Conservation (phyloP, 2,113 vertebrate genomes). For the Prietella phreatophila region DNA sequence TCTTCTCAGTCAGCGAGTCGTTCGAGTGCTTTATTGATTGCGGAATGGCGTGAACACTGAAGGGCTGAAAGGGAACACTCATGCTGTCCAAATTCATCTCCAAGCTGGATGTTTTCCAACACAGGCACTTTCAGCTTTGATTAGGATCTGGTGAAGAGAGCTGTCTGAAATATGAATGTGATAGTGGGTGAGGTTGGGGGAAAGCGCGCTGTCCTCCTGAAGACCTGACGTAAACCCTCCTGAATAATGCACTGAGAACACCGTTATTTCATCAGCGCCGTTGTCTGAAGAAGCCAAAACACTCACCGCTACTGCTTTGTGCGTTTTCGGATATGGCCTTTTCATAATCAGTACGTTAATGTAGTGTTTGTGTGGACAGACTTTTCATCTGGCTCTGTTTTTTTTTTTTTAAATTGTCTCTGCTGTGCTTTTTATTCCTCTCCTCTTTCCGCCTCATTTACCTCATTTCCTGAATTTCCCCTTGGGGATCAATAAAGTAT, state of each 20-base stretch:
- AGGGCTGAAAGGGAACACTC: background rate
- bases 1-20: background rate
- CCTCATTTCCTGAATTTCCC: too few species aligned
- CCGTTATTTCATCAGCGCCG: background rate
- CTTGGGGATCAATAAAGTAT: too few species aligned
- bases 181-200: background rate
- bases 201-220: background rate
- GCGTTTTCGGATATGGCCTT: background rate
- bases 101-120: background rate
- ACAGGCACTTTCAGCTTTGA: background rate
- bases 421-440: background rate
- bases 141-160: background rate
- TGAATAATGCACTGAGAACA: background rate
- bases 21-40: slow-evolving; percentile 5
- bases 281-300: background rate
- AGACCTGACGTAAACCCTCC: background rate
- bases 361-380: background rate
- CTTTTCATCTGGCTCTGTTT: background rate
- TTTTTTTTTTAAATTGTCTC: background rate
- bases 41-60: background rate
- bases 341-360: background rate
- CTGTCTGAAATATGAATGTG: background rate
- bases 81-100: background rate
- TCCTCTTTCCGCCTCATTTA: background rate
- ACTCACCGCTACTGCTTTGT: background rate